A percentile compares a stretch with the other conserved stretches of the same genome.
These are phyloP conservation scores for Eretmodus cyanostictus DNA, from an alignment of 2,113 vertebrate species.

Conservation along the genomic window DNA sequence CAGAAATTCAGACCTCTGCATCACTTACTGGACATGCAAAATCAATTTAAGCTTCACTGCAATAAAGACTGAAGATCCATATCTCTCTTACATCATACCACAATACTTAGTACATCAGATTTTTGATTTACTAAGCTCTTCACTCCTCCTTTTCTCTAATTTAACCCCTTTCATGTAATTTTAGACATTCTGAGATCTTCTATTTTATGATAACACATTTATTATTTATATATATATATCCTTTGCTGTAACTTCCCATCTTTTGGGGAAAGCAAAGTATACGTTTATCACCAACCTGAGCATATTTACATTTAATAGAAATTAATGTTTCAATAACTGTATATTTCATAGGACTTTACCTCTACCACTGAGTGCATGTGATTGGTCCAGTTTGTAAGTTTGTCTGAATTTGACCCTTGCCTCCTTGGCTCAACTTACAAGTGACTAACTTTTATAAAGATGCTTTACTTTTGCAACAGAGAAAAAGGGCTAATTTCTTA, in stretches of 20 bases:
- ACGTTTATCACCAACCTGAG: neutral
- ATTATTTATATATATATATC: neutral
- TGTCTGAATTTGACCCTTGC: neutral
- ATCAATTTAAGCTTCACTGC: neutral
- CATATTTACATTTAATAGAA: constrained; percentile 12
- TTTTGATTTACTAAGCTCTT: neutral
- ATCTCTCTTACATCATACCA: neutral
- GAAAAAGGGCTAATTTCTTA: neutral
- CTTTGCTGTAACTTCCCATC: neutral
- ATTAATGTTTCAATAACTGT: constrained; percentile 13
- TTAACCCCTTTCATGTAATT: neutral
- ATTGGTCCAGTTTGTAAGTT: neutral
- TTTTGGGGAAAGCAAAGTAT: neutral
- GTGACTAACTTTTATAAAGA: neutral
- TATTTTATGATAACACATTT: rapidly evolving
- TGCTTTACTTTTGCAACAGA: neutral
- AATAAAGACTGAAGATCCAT: neutral
- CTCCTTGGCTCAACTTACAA: neutral
- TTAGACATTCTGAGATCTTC: neutral
- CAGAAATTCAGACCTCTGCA: neutral
- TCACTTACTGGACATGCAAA: neutral
- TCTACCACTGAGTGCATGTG: neutral
- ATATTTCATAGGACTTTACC: neutral
- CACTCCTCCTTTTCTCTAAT: neutral
- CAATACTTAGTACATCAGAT: rapidly evolving